Evolutionary conservation across 2,113 vertebrate genomes (phyloP).

Genomic region (Merops nubicus): DNA sequence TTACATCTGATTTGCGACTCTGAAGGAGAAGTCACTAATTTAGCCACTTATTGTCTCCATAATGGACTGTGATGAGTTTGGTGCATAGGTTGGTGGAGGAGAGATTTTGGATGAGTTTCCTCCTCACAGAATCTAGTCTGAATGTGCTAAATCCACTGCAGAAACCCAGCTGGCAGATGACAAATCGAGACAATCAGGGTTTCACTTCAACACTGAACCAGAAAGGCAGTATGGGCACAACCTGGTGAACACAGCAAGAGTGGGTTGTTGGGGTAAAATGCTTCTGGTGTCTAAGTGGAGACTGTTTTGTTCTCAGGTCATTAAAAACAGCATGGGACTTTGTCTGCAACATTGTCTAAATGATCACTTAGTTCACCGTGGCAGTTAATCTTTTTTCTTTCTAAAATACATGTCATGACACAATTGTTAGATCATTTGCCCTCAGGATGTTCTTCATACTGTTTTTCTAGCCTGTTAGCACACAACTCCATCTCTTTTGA

Average conservation of each 20-base stretch:
- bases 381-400: slow-evolving; percentile 25
- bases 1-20: neutral
- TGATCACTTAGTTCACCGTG: slow-evolving; percentile 20
- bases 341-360: neutral
- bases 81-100: neutral
- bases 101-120: neutral
- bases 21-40: neutral
- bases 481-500: neutral
- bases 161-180: neutral
- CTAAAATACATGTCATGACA: slow-evolving; percentile 16
- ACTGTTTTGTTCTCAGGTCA: slow-evolving; percentile 4
- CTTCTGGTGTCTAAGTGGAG: neutral
- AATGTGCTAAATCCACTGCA: neutral
- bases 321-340: slow-evolving; percentile 6
- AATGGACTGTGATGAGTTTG: neutral
- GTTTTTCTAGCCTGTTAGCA: slow-evolving; percentile 29
- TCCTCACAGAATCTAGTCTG: neutral
- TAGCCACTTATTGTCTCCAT: neutral
- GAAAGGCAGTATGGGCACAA: neutral
- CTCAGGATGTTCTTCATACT: neutral
- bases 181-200: neutral
- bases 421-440: slow-evolving; percentile 31
- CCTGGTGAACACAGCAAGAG: neutral
- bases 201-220: neutral
- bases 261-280: neutral